Conservation (phyloP, 2,113 vertebrate genomes). For the Trematomus loennbergii region DNA sequence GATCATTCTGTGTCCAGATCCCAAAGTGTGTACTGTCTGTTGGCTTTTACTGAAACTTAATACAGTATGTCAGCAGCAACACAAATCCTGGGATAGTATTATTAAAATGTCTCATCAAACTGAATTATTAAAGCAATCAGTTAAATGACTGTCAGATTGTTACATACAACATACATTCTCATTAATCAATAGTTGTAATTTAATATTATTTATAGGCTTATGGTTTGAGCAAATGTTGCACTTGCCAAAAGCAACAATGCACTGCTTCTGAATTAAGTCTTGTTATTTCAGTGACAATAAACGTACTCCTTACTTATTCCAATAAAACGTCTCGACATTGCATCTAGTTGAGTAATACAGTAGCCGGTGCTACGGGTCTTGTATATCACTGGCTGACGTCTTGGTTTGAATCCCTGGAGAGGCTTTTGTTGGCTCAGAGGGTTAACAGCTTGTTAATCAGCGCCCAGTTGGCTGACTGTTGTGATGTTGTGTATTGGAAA, state of each 20-base stretch:
- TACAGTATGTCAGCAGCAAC: neutral
- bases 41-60: neutral
- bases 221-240: neutral
- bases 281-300: neutral
- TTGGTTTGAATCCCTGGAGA: constrained; percentile 26
- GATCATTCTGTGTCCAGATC: neutral
- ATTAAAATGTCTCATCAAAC: neutral
- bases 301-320: neutral
- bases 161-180: neutral
- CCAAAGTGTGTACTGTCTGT: neutral
- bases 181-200: constrained; percentile 10
- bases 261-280: neutral
- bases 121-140: neutral
- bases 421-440: constrained; percentile 42
- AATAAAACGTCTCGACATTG: neutral
- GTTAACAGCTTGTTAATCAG: constrained; percentile 57
- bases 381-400: neutral
- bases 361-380: neutral
- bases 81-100: neutral
- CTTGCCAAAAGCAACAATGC: neutral
- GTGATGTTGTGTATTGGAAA: constrained; percentile 31
- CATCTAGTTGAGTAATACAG: neutral
- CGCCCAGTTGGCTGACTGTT: constrained; percentile 57
- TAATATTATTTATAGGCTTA: neutral
- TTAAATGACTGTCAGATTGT: neutral